Evolutionary conservation across 2,113 vertebrate genomes (phyloP).

Genomic region (Panthera tigris): DNA sequence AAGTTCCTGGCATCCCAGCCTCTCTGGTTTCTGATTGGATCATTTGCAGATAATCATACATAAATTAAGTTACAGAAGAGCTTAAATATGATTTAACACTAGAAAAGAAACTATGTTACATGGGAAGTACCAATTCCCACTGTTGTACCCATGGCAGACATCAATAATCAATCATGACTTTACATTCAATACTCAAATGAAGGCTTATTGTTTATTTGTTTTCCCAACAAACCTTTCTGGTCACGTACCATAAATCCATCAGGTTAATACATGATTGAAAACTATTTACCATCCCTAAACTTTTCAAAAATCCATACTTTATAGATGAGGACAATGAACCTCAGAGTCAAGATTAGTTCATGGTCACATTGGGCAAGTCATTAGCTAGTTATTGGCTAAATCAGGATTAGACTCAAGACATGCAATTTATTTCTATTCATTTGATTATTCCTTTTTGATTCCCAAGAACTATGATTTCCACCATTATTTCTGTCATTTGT

Average conservation of each 20-base stretch:
- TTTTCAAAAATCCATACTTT: background rate
- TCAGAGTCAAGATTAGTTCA: background rate
- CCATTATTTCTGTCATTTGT: background rate
- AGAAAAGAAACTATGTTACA: background rate
- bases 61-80: background rate
- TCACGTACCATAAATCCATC: background rate
- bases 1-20: background rate
- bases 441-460: background rate
- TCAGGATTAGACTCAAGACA: background rate
- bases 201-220: background rate
- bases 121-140: background rate
- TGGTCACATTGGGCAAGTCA: background rate
- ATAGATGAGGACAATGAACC: background rate
- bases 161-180: background rate
- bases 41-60: background rate
- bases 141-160: background rate
- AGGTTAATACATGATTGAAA: background rate
- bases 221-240: background rate
- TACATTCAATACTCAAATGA: background rate
- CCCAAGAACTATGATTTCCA: background rate
- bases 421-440: background rate
- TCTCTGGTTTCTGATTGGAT: background rate
- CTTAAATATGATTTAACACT: background rate
- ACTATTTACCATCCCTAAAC: background rate
- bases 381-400: background rate